phyloP scores from a whole-genome alignment of 2,113 vertebrate genomes.

The Engraulis encrasicolus region DNA sequence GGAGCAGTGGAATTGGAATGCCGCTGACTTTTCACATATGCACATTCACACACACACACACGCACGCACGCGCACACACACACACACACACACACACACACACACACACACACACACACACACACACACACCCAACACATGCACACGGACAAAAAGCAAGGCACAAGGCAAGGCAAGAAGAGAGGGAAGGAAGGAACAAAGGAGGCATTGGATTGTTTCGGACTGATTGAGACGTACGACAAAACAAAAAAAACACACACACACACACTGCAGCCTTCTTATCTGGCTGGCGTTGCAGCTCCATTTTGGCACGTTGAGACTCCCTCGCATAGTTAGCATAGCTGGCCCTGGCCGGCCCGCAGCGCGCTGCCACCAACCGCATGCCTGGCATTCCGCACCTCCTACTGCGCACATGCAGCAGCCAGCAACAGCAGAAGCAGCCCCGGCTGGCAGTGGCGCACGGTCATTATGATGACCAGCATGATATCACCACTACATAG shows the following conservation, averaged over 20 bases:
- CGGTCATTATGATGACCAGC: slow-evolving; percentile 51
- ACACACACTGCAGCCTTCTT: slow-evolving; percentile 71
- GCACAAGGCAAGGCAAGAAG: no score
- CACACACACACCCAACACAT: background rate
- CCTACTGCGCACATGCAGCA: slow-evolving; percentile 74
- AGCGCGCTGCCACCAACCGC: slow-evolving; percentile 63
- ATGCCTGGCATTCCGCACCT: slow-evolving; percentile 78
- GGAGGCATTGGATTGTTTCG: slow-evolving; percentile 70
- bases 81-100: background rate
- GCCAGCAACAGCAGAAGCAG: no score
- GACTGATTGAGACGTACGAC: slow-evolving; percentile 75
- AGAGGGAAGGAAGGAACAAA: no score
- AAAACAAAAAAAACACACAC: no score
- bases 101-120: background rate
- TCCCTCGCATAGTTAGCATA: slow-evolving; percentile 81
- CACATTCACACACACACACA: background rate
- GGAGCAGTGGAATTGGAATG: slow-evolving; percentile 69
- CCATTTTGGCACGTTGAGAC: slow-evolving; percentile 70
- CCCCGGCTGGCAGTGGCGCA: no score
- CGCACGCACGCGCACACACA: background rate
- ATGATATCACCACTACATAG: slow-evolving; percentile 66
- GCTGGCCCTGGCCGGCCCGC: slow-evolving; percentile 64
- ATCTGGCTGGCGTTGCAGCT: slow-evolving; percentile 63
- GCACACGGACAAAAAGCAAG: slow-evolving; percentile 28
- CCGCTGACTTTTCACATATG: slow-evolving; percentile 51